Conservation (phyloP, 2,797 vertebrate genomes). For the Dendrocincla tyrannina region DNA sequence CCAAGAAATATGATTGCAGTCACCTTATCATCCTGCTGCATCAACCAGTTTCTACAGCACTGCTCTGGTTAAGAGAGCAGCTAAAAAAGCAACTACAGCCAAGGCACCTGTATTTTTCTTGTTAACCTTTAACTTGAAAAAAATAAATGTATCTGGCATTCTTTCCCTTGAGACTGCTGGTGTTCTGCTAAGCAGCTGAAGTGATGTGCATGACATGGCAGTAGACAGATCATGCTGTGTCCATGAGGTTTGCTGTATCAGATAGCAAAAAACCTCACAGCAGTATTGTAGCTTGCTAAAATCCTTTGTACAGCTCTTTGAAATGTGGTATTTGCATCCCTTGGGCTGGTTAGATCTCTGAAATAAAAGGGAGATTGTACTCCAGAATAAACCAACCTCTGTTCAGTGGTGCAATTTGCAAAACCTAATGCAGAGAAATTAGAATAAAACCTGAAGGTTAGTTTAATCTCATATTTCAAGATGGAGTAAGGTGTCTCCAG, state of each 20-base stretch:
- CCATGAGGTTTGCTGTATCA: not conserved
- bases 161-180: not conserved
- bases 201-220: not conserved
- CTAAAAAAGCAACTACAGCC: not conserved
- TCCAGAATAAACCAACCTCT: constrained; percentile 1
- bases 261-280: not conserved
- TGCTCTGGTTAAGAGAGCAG: not conserved
- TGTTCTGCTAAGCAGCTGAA: not conserved
- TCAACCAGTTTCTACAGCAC: not conserved
- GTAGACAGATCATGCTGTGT: not conserved
- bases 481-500: not conserved
- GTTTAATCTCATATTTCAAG: not conserved
- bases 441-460: not conserved
- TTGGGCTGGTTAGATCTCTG: not conserved
- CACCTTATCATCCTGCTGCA: not conserved
- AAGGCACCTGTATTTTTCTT: constrained; percentile 7
- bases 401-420: not conserved
- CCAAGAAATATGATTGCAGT: not conserved
- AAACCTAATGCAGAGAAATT: not conserved
- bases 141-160: not conserved
- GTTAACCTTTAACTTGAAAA: constrained; percentile 25
- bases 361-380: constrained; percentile 15
- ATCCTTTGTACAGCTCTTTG: not conserved
- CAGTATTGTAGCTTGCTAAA: constrained; percentile 1
- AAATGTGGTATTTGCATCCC: not conserved